Evolutionary conservation across 2,797 vertebrate genomes (phyloP).

Genomic region (Crax fasciolata): DNA sequence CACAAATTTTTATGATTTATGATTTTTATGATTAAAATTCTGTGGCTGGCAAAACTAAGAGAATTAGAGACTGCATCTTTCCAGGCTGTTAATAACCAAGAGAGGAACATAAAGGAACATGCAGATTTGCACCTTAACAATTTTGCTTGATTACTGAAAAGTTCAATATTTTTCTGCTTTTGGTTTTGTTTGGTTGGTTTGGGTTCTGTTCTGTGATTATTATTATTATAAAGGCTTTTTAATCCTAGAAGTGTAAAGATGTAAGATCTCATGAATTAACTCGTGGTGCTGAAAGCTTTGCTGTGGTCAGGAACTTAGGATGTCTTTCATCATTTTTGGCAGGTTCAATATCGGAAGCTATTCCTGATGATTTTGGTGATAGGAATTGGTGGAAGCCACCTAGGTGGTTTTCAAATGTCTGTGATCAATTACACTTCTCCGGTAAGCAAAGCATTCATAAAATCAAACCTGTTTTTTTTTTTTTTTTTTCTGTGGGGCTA

Average conservation of each 20-base stretch:
- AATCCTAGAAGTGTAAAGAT: background rate
- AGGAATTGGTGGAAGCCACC: slow-evolving; percentile 88
- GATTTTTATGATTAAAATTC: background rate
- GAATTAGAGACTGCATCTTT: background rate
- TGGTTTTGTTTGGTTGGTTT: background rate
- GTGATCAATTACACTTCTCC: slow-evolving; percentile 86
- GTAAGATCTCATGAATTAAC: background rate
- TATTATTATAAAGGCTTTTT: background rate
- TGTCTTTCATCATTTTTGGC: background rate
- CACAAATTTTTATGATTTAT: background rate
- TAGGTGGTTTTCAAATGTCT: slow-evolving; percentile 85
- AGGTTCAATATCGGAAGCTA: slow-evolving; percentile 82
- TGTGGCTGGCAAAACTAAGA: background rate
- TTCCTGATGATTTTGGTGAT: slow-evolving; percentile 80
- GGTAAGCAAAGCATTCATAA: slow-evolving; percentile 77
- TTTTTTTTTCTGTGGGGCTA: background rate
- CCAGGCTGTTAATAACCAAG: background rate
- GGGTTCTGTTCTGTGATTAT: background rate
- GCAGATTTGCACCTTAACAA: background rate
- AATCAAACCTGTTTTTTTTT: background rate
- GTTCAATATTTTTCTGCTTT: background rate
- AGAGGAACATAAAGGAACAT: background rate
- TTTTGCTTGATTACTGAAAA: background rate
- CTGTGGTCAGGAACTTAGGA: background rate
- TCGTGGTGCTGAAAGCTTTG: background rate